phyloP scores from a whole-genome alignment of 2,888 invertebrate species.

The Eupithecia tripunctaria region DNA sequence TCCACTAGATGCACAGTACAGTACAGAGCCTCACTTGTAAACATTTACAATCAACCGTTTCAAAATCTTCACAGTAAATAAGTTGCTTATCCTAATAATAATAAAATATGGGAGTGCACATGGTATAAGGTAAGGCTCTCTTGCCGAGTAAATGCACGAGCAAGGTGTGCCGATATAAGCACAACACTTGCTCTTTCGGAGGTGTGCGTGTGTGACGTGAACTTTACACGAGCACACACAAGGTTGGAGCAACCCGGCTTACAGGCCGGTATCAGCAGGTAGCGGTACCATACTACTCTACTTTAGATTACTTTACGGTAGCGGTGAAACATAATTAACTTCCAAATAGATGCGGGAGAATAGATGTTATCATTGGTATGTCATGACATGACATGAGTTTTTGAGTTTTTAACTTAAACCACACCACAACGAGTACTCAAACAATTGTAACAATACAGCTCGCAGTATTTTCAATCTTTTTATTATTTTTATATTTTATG shows the following conservation, averaged over 20 bases:
- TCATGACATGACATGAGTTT: too few species aligned
- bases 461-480: too few species aligned
- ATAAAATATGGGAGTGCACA: neutral
- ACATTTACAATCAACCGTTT: neutral
- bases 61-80: slow-evolving; percentile 1
- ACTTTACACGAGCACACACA: neutral
- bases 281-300: neutral
- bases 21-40: slow-evolving; percentile 1
- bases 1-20: neutral
- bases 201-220: neutral
- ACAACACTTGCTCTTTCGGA: neutral
- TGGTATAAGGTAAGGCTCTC: neutral
- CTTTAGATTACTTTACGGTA: neutral
- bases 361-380: neutral
- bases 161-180: neutral
- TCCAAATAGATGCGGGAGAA: neutral
- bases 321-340: neutral
- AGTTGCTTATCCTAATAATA: neutral
- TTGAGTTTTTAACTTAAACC: too few species aligned
- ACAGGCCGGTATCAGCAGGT: neutral
- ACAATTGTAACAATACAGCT: too few species aligned
- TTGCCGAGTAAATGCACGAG: slow-evolving; percentile 1
- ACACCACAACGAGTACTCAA: too few species aligned
- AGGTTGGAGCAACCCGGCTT: neutral
- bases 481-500: too few species aligned